phyloP scores from a whole-genome alignment of 1,140 invertebrate species.

The Lepidurus packardi region DNA sequence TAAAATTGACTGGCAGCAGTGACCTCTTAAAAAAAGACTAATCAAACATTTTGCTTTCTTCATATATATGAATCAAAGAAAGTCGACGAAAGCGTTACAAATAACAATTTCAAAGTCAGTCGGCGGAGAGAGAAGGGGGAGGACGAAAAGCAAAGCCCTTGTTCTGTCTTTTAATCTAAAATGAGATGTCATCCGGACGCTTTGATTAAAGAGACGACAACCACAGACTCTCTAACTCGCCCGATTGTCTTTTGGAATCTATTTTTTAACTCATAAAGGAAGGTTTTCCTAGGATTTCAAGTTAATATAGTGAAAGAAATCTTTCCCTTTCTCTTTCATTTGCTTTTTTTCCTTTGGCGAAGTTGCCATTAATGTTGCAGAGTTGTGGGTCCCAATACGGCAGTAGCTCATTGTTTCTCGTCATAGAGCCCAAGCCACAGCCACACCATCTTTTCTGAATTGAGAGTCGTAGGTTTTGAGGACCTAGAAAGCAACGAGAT shows the following conservation, averaged over 20 bases:
- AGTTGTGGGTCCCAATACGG: conserved; percentile 16
- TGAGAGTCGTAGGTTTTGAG: neutral
- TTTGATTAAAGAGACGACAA: neutral
- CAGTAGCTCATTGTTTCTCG: conserved; percentile 19
- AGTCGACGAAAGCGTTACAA: no score
- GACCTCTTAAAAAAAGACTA: no score
- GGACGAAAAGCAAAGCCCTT: neutral
- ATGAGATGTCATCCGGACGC: conserved; percentile 6
- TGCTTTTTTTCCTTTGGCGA: neutral
- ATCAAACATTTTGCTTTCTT: no score
- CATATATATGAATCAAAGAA: no score
- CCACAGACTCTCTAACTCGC: neutral
- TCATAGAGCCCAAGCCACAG: conserved; percentile 17
- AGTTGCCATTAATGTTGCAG: neutral
- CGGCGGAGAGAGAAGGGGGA: no score
- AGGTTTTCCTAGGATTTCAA: neutral
- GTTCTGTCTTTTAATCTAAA: conserved; percentile 10
- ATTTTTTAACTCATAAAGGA: neutral
- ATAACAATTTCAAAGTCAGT: no score
- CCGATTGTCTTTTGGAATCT: neutral
- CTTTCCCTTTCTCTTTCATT: neutral
- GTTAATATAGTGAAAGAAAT: neutral
- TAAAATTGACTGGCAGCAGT: no score
- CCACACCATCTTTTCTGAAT: neutral
- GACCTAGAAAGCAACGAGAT: neutral